Conservation (phyloP, 2,113 vertebrate species). For the Scatophagus argus region DNA sequence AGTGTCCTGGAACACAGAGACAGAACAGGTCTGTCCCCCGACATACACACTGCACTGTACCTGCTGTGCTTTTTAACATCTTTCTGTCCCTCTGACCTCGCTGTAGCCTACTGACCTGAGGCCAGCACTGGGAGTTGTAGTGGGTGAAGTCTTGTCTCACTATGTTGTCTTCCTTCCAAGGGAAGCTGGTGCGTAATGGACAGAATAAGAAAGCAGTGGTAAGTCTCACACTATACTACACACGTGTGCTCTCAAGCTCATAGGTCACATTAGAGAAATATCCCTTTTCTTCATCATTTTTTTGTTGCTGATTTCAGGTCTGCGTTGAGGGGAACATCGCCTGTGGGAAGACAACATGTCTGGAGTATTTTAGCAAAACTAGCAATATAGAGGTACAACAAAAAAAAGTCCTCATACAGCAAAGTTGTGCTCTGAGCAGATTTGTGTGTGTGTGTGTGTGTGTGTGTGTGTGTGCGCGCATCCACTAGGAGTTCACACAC, state of each 20-base stretch:
- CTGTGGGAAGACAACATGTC: constrained; percentile 95
- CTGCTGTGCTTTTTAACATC: background rate
- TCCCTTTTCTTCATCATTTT: background rate
- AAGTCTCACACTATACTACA: constrained; percentile 25
- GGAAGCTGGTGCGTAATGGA: constrained; percentile 71
- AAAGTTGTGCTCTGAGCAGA: background rate
- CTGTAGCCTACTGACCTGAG: constrained; percentile 32
- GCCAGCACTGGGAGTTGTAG: constrained; percentile 7
- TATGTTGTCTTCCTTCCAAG: constrained; percentile 78
- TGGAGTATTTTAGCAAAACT: constrained; percentile 91
- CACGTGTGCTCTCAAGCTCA: background rate
- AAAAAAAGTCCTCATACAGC: background rate
- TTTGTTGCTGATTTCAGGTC: constrained; percentile 80
- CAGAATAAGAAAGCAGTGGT: constrained; percentile 75
- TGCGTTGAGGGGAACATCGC: constrained; percentile 96
- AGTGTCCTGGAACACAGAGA: background rate
- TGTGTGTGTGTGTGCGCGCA: background rate
- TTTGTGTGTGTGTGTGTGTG: background rate
- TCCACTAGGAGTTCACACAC: too few relatives aligned
- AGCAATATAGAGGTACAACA: constrained; percentile 87
- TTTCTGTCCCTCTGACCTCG: constrained; percentile 6
- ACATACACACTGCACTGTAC: background rate
- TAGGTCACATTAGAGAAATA: background rate
- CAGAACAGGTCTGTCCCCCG: background rate
- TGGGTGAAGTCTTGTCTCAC: constrained; percentile 43